Evolutionary conservation across 1,140 invertebrate species (phyloP).

Genomic region (Drosophila erecta): DNA sequence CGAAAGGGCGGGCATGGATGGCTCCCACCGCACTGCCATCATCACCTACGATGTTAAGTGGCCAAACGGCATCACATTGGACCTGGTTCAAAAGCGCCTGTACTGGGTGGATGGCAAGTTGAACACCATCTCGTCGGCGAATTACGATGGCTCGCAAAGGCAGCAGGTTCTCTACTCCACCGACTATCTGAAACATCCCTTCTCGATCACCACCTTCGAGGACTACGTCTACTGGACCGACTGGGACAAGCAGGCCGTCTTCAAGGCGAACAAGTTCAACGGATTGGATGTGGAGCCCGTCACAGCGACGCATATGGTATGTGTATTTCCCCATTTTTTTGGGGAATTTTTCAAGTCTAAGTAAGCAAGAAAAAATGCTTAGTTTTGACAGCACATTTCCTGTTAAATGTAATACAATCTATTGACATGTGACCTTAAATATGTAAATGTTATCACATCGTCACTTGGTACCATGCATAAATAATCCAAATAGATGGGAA

Average conservation of each 20-base stretch:
- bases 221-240: slow-evolving; percentile 99
- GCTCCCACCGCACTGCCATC: slow-evolving; percentile 94
- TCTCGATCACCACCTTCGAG: slow-evolving; percentile 96
- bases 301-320: slow-evolving; percentile 90
- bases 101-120: slow-evolving; percentile 99
- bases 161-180: slow-evolving; percentile 90
- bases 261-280: slow-evolving; percentile 97
- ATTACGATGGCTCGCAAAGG: slow-evolving; percentile 93
- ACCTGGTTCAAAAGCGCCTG: slow-evolving; percentile 92
- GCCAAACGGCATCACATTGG: slow-evolving; percentile 97
- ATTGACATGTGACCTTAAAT: no score
- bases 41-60: slow-evolving; percentile 96
- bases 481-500: no score
- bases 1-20: slow-evolving; percentile 97
- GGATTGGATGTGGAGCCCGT: slow-evolving; percentile 91
- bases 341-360: no score
- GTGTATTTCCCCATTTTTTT: background rate
- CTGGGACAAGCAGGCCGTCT: slow-evolving; percentile 97
- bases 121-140: slow-evolving; percentile 93
- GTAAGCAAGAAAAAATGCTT: no score
- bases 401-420: no score
- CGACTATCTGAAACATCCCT: slow-evolving; percentile 93
- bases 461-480: no score
- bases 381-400: no score
- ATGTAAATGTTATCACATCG: no score